Conservation (phyloP, 2,888 invertebrate species). For the Macrosiphum euphorbiae region DNA sequence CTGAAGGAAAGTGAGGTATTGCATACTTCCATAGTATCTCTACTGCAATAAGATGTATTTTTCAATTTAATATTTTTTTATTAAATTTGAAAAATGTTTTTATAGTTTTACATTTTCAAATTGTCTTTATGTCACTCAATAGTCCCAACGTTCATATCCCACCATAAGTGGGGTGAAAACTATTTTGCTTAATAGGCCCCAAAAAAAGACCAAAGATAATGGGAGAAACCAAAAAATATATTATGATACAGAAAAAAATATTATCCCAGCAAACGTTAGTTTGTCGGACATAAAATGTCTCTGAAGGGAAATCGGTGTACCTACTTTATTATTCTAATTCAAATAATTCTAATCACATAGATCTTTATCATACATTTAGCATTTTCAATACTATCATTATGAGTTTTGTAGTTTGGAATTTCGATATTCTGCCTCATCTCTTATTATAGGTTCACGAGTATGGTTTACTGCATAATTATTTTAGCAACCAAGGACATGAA, state of each 20-base stretch:
- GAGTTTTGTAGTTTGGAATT: not conserved
- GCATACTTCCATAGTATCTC: not conserved
- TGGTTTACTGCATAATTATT: not conserved
- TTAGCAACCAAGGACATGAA: not conserved
- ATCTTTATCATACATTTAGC: not conserved
- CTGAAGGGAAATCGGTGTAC: not conserved
- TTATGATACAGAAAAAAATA: not conserved
- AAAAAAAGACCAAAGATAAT: not conserved
- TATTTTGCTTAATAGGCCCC: not conserved
- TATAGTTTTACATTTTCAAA: not conserved
- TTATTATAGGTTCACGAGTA: not conserved
- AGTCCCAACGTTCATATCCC: not conserved
- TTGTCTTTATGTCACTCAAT: not conserved
- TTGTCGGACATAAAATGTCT: not conserved
- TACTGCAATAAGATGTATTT: not conserved
- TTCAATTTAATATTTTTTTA: not conserved
- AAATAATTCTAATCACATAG: not conserved
- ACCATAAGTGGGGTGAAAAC: not conserved
- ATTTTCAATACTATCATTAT: not conserved
- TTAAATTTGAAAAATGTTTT: not conserved
- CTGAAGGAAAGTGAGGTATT: not conserved
- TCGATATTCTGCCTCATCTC: not conserved
- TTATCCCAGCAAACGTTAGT: not conserved
- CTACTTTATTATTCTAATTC: not conserved
- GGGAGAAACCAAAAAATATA: not conserved